Base-by-base conservation (phyloP, 2,888 invertebrate genomes). In the Monoplex corrugatus region DNA sequence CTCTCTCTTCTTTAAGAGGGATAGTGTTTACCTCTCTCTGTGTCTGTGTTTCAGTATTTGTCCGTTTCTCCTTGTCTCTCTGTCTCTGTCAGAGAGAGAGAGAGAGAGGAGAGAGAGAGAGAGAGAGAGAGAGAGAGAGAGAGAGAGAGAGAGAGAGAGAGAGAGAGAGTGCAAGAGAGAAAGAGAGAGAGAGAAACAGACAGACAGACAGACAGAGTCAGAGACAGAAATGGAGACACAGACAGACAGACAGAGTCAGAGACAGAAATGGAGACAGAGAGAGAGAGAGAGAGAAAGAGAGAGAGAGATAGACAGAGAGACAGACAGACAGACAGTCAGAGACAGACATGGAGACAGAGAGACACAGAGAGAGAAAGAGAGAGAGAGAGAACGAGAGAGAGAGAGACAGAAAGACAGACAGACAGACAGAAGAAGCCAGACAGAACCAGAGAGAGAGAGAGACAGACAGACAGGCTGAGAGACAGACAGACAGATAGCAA, bases 351-450 rank as follows among this genome's bases (percentile, higher is more conserved):
- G n/a, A n/a, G n/a, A n/a, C n/a, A n/a, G n/a, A n/a, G n/a, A n/a
- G n/a, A n/a, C n/a, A 2, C 23, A 23, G 57, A 57, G 57, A 57
- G 57, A 57, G 57, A 57, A 23, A 57, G 28, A 43, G 43, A n/a
- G 43, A 43, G 43, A 35, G 13, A 23, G 19, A 40, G 75, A 85
- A 40, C n/a, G 38, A 50, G 43, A 85, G 88, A 75, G 45, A 40
- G 84, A 72, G 84, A 75, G 32, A 80, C 35, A 50, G 80, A 80
- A 35, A 80, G 50, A 80, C 35, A 80, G 78, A 87, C 45, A 80
- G 80, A 57, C n/a, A 78, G 78, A 80, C 35, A 80, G 87, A 87
- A n/a, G n/a, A n/a, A n/a, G n/a, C n/a, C n/a, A n/a, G n/a, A n/a
- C 32, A 35, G 32, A 50, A 57, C 8, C 40, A 43, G 80, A 80